phyloP scores from a whole-genome alignment of 2,797 vertebrate genomes.

The Amphiprion clarkii region DNA sequence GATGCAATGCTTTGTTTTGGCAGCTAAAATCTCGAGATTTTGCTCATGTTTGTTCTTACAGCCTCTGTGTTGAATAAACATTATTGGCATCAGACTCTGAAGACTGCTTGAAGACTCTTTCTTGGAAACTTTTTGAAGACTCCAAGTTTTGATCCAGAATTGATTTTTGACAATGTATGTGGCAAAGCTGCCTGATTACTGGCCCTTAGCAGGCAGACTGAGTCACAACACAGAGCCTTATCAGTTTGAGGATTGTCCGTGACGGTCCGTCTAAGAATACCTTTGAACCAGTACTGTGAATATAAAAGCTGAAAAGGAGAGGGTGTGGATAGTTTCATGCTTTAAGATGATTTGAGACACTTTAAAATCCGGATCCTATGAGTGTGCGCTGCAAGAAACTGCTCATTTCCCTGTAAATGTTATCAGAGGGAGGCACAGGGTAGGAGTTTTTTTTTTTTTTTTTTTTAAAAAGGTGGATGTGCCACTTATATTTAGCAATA shows the following conservation, averaged over 20 bases:
- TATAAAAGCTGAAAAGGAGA: slow-evolving; percentile 14
- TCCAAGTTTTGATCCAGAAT: too few species aligned
- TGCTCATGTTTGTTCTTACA: too few species aligned
- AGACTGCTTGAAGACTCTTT: too few species aligned
- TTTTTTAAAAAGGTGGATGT: neutral
- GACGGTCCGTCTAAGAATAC: slow-evolving; percentile 6
- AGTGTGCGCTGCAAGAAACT: slow-evolving; percentile 13
- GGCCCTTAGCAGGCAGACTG: too few species aligned
- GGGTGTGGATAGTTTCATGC: slow-evolving; percentile 43
- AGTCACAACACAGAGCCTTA: slow-evolving; percentile 11
- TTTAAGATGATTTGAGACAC: slow-evolving; percentile 55
- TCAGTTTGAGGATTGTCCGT: slow-evolving; percentile 30
- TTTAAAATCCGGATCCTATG: slow-evolving; percentile 24
- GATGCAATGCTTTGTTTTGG: too few species aligned
- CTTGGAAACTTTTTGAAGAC: too few species aligned
- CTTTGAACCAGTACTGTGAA: slow-evolving; percentile 13
- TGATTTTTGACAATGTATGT: too few species aligned
- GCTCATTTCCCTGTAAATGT: slow-evolving; percentile 52
- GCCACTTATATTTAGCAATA: slow-evolving; percentile 15
- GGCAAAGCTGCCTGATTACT: too few species aligned
- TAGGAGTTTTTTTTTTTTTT: neutral
- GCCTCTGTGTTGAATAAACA: too few species aligned
- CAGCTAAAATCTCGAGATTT: too few species aligned
- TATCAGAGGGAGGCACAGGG: slow-evolving; percentile 48
- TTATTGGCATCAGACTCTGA: too few species aligned